phyloP scores from a whole-genome alignment of 2,797 vertebrate genomes.

The Tragelaphus oryx region DNA sequence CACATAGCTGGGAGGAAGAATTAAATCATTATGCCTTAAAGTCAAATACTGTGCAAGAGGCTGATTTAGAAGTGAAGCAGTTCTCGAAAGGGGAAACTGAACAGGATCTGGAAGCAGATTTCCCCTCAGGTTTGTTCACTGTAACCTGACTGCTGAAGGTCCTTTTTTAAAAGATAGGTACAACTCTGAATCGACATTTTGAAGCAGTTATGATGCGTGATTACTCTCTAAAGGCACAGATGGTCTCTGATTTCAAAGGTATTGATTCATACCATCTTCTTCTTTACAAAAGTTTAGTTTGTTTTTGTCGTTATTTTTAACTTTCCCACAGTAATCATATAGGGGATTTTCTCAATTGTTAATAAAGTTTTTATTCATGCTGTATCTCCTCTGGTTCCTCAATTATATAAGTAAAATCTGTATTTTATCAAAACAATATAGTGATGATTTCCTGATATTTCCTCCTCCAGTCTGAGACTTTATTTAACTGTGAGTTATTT shows the following conservation, averaged over 20 bases:
- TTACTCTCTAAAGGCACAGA: neutral
- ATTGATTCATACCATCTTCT: neutral
- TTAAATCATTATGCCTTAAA: conserved; percentile 85
- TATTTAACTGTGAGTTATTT: conserved; percentile 60
- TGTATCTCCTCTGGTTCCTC: neutral
- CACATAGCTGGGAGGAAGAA: conserved; percentile 93
- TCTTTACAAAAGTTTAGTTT: conserved; percentile 9
- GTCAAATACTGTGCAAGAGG: conserved; percentile 79
- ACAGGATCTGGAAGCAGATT: conserved; percentile 94
- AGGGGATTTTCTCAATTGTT: neutral
- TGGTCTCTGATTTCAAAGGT: neutral
- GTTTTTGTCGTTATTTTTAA: neutral
- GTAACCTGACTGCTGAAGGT: neutral
- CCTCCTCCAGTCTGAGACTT: neutral
- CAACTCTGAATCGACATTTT: neutral
- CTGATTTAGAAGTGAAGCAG: conserved; percentile 79
- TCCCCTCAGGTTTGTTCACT: conserved; percentile 86
- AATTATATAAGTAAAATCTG: neutral
- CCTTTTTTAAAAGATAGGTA: neutral
- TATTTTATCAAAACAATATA: neutral
- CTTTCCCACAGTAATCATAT: neutral
- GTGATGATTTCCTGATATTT: neutral
- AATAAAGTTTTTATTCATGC: neutral
- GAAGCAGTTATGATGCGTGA: neutral
- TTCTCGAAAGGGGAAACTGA: conserved; percentile 82